Evolutionary conservation across 2,888 invertebrate genomes (phyloP).

Genomic region (Agonopterix alstromeriana): DNA sequence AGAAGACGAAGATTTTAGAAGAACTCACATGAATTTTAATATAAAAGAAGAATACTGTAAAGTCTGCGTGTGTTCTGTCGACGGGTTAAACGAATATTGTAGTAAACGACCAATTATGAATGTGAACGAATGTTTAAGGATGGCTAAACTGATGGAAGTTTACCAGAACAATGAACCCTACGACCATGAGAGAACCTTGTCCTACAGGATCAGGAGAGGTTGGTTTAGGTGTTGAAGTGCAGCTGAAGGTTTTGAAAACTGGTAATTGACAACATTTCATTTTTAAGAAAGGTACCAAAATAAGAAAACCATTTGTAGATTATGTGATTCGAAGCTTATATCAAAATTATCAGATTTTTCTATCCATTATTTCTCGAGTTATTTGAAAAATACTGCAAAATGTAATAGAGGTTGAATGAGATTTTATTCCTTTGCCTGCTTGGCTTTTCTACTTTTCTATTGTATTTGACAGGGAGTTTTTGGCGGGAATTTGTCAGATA

Average conservation of each 20-base stretch:
- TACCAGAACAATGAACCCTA: slow-evolving; percentile 8
- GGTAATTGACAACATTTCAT: too few species aligned
- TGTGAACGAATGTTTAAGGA: slow-evolving; percentile 52
- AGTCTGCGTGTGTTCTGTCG: slow-evolving; percentile 50
- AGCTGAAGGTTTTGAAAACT: slow-evolving; percentile 17
- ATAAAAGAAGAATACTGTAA: slow-evolving; percentile 34
- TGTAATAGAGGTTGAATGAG: too few species aligned
- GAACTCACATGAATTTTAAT: slow-evolving; percentile 35
- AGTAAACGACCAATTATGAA: slow-evolving; percentile 44
- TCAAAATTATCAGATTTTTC: too few species aligned
- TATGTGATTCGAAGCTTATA: too few species aligned
- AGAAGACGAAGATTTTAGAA: slow-evolving; percentile 12
- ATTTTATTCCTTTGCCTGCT: too few species aligned
- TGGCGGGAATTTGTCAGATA: too few species aligned
- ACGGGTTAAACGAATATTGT: slow-evolving; percentile 50
- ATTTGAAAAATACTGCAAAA: too few species aligned
- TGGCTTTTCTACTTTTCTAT: too few species aligned
- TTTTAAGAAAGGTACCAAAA: too few species aligned
- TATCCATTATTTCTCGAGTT: too few species aligned
- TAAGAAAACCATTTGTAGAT: too few species aligned
- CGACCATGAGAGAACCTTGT: slow-evolving; percentile 9
- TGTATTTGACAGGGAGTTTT: too few species aligned
- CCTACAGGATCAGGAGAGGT: slow-evolving; percentile 48
- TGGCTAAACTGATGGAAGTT: slow-evolving; percentile 22
- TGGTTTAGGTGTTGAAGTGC: slow-evolving; percentile 20